A percentile compares a stretch with the other conserved stretches of the same genome.
Conservation (phyloP, 2,113 vertebrate species). For the Odontophorus gujanensis region DNA sequence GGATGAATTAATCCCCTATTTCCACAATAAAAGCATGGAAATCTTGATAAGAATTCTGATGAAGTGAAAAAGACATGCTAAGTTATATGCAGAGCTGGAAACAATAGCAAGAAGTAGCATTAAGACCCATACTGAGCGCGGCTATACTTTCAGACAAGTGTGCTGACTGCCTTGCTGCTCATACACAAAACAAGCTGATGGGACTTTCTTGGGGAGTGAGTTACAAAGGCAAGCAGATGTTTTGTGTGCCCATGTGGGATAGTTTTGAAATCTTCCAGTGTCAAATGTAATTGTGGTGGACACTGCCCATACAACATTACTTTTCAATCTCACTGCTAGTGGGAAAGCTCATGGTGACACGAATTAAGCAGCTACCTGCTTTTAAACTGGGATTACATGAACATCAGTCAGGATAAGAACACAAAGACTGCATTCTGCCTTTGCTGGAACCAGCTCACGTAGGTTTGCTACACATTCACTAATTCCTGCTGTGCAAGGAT, state of each 20-base stretch:
- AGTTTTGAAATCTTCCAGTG: not conserved
- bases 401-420: not conserved
- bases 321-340: not conserved
- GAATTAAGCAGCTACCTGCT: not conserved
- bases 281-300: not conserved
- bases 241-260: not conserved
- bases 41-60: not conserved
- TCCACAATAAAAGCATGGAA: not conserved
- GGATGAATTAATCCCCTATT: not conserved
- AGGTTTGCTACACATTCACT: not conserved
- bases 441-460: fast-evolving
- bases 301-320: not conserved
- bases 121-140: not conserved
- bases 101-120: not conserved
- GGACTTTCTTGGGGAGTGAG: not conserved
- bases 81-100: not conserved
- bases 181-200: not conserved
- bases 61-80: not conserved
- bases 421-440: not conserved
- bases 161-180: not conserved
- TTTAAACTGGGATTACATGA: not conserved
- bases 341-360: not conserved
- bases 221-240: not conserved
- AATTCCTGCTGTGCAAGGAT: not conserved
- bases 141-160: not conserved